Conservation (phyloP, 2,797 vertebrate species). For the Syndactyla subalaris region DNA sequence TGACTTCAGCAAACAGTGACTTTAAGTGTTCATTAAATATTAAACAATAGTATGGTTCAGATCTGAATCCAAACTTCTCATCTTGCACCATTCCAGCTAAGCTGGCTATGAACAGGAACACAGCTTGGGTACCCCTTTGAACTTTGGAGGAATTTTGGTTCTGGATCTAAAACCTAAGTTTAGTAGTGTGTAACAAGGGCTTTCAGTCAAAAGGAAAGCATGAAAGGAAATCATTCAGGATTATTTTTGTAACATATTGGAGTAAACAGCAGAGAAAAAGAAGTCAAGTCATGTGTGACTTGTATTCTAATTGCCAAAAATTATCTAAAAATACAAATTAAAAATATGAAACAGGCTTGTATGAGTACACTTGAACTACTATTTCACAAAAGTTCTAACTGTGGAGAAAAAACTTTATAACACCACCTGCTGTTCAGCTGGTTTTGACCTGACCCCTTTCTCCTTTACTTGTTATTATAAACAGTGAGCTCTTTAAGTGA, state of each 20-base stretch:
- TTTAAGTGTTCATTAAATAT: conserved; percentile 10
- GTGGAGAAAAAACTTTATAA: conserved; percentile 69
- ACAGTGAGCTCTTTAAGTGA: conserved; percentile 86
- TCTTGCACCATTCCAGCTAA: conserved; percentile 55
- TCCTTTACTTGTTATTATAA: conserved; percentile 88
- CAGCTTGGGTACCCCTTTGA: conserved; percentile 45
- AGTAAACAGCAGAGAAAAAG: conserved; percentile 35
- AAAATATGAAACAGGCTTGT: conserved; percentile 40
- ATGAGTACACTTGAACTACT: conserved; percentile 32
- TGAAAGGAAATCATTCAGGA: conserved; percentile 21
- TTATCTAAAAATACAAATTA: conserved; percentile 63
- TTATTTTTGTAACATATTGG: conserved; percentile 45
- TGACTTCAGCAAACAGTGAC: background rate
- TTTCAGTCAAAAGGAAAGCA: conserved; percentile 52
- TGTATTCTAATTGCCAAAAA: conserved; percentile 44
- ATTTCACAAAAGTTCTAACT: conserved; percentile 70
- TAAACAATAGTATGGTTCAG: conserved; percentile 10
- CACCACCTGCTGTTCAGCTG: conserved; percentile 83
- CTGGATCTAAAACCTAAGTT: conserved; percentile 52
- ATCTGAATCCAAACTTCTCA: conserved; percentile 66
- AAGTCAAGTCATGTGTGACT: conserved; percentile 22
- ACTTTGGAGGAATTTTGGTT: conserved; percentile 65
- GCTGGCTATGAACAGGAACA: conserved; percentile 6
- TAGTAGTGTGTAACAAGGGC: conserved; percentile 3
- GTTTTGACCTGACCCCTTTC: conserved; percentile 84